Percentiles rank a stretch among this genome's conserved stretches.
Evolutionary conservation across 2,113 vertebrate genomes (phyloP).

Genomic region (Cephalopholis sonnerati): DNA sequence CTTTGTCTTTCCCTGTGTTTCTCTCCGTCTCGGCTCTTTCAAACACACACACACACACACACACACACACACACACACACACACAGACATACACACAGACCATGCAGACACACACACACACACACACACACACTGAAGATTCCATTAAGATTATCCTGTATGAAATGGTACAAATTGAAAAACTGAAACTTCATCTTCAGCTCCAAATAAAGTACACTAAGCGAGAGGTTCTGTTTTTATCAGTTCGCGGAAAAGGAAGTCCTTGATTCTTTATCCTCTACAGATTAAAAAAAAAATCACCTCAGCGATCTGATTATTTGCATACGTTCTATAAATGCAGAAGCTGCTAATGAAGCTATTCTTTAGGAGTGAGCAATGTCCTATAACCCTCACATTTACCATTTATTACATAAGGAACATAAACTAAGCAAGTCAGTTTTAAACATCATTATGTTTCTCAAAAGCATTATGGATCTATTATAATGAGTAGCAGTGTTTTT

Average conservation of each 20-base stretch:
- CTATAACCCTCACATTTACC: not conserved
- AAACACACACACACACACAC: conserved; percentile 19
- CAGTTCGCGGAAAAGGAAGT: conserved; percentile 38
- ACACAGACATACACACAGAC: no score
- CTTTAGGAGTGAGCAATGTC: not conserved
- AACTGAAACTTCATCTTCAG: conserved; percentile 68
- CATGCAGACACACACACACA: not conserved
- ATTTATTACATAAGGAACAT: not conserved
- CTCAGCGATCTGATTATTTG: conserved; percentile 14
- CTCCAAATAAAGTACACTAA: conserved; percentile 59
- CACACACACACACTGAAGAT: conserved; percentile 51
- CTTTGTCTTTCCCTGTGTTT: conserved; percentile 40
- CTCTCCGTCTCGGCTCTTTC: conserved; percentile 24
- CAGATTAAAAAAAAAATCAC: not conserved
- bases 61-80: not conserved
- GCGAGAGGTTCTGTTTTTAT: conserved; percentile 54
- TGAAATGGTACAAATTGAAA: conserved; percentile 75
- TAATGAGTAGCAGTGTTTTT: not conserved
- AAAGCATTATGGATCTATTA: not conserved
- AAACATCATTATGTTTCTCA: not conserved
- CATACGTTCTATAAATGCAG: not conserved
- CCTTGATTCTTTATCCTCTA: conserved; percentile 47
- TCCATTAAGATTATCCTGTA: conserved; percentile 79
- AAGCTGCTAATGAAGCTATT: not conserved
- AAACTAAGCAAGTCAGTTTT: no score